Percentiles rank a stretch among this genome's conserved stretches.
Evolutionary conservation across 2,113 vertebrate species (phyloP).

Genomic region (Cairina moschata): DNA sequence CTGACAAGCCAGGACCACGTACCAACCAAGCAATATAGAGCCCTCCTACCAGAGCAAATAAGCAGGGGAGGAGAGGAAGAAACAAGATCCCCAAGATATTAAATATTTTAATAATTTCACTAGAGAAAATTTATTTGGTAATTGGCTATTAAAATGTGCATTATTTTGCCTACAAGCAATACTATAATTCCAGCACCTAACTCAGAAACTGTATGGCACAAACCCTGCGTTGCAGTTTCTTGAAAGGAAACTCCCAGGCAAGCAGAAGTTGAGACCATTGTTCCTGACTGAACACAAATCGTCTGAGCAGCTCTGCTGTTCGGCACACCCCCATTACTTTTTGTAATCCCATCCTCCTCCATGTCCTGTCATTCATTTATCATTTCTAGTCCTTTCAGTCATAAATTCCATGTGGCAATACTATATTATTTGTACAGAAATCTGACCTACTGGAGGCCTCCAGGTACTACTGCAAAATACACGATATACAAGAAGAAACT

Average conservation of each 20-base stretch:
- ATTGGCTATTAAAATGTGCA: background rate
- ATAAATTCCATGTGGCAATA: background rate
- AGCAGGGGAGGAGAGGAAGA: background rate
- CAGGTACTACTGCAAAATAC: background rate
- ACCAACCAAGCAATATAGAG: background rate
- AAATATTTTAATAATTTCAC: conserved; percentile 20
- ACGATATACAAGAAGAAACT: background rate
- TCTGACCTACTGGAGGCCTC: background rate
- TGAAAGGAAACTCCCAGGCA: background rate
- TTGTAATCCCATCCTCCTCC: background rate
- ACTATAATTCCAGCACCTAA: background rate
- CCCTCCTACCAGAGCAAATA: background rate
- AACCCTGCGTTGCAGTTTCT: background rate
- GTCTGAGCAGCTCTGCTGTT: background rate
- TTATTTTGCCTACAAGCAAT: background rate
- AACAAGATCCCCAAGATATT: background rate
- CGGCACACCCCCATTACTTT: background rate
- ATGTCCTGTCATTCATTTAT: background rate
- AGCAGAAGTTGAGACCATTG: background rate
- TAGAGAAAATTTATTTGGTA: background rate
- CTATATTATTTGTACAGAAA: background rate
- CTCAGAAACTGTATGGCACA: background rate
- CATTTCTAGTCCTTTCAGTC: background rate
- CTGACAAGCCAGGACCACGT: background rate
- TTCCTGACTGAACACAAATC: background rate